Evolutionary conservation across 2,797 vertebrate genomes (phyloP).

Genomic region (Antennarius maculatus): DNA sequence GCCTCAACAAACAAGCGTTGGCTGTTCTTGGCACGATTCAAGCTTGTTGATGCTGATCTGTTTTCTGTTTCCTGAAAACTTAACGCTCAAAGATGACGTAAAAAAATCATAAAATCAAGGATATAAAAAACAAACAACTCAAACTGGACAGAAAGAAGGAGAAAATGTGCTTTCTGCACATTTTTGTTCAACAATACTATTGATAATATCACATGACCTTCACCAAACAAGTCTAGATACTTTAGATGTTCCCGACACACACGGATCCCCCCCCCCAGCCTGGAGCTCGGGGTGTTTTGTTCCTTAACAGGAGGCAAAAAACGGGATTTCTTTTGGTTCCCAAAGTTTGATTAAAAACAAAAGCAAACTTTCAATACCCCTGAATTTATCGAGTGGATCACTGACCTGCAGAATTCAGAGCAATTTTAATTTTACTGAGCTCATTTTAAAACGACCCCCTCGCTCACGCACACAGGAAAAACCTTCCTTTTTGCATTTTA

Average conservation of each 20-base stretch:
- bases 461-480: slow-evolving; percentile 78
- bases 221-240: slow-evolving; percentile 82
- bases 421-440: slow-evolving; percentile 87
- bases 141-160: slow-evolving; percentile 69
- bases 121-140: slow-evolving; percentile 68
- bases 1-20: slow-evolving; percentile 86
- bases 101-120: slow-evolving; percentile 67
- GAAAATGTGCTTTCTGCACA: slow-evolving; percentile 81
- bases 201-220: slow-evolving; percentile 85
- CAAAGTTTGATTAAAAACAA: slow-evolving; percentile 69
- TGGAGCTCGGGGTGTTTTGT: slow-evolving; percentile 78
- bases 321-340: slow-evolving; percentile 85
- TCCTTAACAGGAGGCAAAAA: slow-evolving; percentile 77
- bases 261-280: slow-evolving; percentile 73
- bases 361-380: slow-evolving; percentile 81
- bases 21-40: slow-evolving; percentile 66
- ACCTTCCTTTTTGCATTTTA: slow-evolving; percentile 83
- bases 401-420: slow-evolving; percentile 95
- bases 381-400: slow-evolving; percentile 92
- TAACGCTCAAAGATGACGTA: slow-evolving; percentile 84
- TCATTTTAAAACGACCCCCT: slow-evolving; percentile 83
- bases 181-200: slow-evolving; percentile 87
- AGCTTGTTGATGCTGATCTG: slow-evolving; percentile 84
- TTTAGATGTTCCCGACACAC: slow-evolving; percentile 72
- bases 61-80: slow-evolving; percentile 99